Base-by-base conservation (phyloP, 1,140 invertebrate genomes). In the Trichogramma pretiosum region DNA sequence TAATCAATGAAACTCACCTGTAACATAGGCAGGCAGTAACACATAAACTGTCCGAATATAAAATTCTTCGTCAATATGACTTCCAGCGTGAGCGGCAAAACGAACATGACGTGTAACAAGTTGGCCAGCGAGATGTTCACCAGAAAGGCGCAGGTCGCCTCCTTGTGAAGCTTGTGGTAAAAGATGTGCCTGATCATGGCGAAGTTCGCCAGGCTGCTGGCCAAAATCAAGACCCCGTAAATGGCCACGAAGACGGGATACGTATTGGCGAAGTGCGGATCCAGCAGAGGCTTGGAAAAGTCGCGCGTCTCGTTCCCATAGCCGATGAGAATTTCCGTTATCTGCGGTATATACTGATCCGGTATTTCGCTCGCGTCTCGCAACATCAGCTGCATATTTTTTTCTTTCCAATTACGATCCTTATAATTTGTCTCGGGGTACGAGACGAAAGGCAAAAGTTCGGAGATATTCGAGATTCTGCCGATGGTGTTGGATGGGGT, bases 1-100 rank as follows among this genome's bases (percentile, higher is more conserved):
- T n/a, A n/a, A n/a, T 18, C 10, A 23, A 32, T 22, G 10, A n/a
- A n/a, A 49, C 51, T 66, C 59, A 81, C 78, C 72, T 87, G 84
- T 44, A 86, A 58, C 80, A 87, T 85, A 0, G 84, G 83, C 35
- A 85, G 56, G 59, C 84, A 81, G 56, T 78, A 84, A 63, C 84
- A 87, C n/a, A 85, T 59, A 54, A 85, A 80, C 48, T 81, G 77
- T 5, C 83, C 84, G 51, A 84, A 81, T 34, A 85, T 72, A 83
- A 83, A 87, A 61, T 86, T 85, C 54, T 83, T 76, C 26, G 85
- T 66, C 2, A 85, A 70, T 50, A 85, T 67, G 24, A 84, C 80
- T 46, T 79, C 77, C 39, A 86, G 55, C 1, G 82, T 77, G 1
- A 85, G 70, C 4, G 84, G 84, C 52, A 86, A 54, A 7, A 83